Base-by-base conservation (phyloP, 2,888 invertebrate genomes). In the Drosophila falleni region DNA sequence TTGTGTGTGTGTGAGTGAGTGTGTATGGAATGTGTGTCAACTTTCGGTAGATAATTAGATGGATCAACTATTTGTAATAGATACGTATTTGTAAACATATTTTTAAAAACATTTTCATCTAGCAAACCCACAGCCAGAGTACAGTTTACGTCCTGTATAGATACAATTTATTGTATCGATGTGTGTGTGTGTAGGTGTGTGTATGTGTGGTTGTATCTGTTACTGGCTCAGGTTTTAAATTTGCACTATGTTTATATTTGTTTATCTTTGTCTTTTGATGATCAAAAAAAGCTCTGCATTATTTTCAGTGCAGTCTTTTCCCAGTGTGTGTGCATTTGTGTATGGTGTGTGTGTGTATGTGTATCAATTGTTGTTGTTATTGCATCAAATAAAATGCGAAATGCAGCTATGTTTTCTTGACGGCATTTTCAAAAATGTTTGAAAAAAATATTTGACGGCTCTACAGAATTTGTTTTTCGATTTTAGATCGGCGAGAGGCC, bases 121-220 rank as follows among this genome's bases (percentile, higher is more conserved):
- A 87, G 73, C 76, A 79, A 78, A 80, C 81, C 84, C 87, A 87
- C 85, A 79, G 78, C 81, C 78, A 78, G 75, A 80, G 85, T 89
- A 89, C 89, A 89, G 89, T 89, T 89, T 87, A 89, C 89, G 82
- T 89, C 87, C 78, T 72, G 67, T 61, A 67, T 67, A 74, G 47
- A 70, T 59, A 54, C 47, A 53, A 49, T 41, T 50, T 60, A 0
- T 11, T 49, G 15, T 35, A 31, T 29, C 16, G 44, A 33, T 19
- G 19, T n/a, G n/a, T n/a, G 2, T 29, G 59, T 51, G 46, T 49
- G 33, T 63, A 11, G 58, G 11, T 73, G 44, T 66, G 15, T 46
- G 11, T 60, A 19, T 56, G 31, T 62, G 58, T 64, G 46, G 59
- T 47, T 49, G 33, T 58, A 49, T 55, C 33, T 72, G 54, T 66